These are phyloP conservation scores for Premnoplex brunnescens DNA, from an alignment of 2,797 vertebrate genomes.

Conservation along the genomic window DNA sequence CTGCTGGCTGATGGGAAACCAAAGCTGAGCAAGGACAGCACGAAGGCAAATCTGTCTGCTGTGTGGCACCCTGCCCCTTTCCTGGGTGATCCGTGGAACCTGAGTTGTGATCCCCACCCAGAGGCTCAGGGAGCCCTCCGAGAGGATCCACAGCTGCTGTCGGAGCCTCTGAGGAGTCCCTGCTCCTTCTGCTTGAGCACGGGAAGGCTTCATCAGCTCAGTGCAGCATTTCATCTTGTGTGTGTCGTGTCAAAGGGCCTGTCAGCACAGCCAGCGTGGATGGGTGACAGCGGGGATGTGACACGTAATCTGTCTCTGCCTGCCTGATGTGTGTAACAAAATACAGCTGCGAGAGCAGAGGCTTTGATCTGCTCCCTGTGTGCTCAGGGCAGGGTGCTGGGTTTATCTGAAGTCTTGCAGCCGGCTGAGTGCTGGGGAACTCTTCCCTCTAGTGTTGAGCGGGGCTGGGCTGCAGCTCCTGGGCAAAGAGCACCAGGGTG, in stretches of 20 bases:
- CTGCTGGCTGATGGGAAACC: background rate
- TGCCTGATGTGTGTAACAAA: background rate
- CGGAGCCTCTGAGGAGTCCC: background rate
- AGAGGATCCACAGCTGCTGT: background rate
- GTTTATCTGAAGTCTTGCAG: background rate
- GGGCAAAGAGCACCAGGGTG: rapidly evolving
- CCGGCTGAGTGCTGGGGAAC: background rate
- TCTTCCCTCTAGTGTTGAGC: slow-evolving; percentile 53
- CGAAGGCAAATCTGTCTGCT: background rate
- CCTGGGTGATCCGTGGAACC: rapidly evolving
- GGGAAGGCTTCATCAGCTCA: background rate
- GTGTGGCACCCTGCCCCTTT: background rate
- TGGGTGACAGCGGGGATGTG: background rate
- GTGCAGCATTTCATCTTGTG: rapidly evolving
- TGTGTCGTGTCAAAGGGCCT: background rate
- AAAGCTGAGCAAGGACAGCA: background rate
- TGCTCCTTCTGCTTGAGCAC: background rate
- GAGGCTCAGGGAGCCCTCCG: background rate
- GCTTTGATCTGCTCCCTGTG: background rate
- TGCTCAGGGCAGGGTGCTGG: background rate
- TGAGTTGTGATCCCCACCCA: rapidly evolving
- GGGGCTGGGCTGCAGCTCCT: background rate
- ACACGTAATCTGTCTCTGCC: background rate
- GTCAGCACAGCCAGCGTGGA: background rate
- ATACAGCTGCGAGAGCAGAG: rapidly evolving